phyloP scores from a whole-genome alignment of 30 jellyfish, hydroid and myxozoan genomes.

The Hydractinia symbiolongicarpus region DNA sequence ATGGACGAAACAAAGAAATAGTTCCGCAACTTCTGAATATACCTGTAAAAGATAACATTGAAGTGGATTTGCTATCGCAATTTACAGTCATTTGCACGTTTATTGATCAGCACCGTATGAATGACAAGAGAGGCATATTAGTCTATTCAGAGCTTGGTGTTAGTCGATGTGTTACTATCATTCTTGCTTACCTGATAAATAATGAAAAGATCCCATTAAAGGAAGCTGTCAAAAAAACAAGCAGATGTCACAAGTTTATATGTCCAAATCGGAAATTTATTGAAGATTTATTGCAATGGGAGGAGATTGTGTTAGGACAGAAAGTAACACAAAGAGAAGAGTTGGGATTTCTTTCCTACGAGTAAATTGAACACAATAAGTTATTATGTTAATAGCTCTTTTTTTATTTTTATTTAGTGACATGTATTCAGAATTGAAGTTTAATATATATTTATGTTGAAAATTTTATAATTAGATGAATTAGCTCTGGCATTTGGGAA shows the following conservation, averaged over 20 bases:
- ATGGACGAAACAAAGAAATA: slow-evolving; percentile 16
- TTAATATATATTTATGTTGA: too few relatives aligned
- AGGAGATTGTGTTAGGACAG: slow-evolving; percentile 44
- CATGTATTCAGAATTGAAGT: not conserved
- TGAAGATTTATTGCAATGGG: slow-evolving; percentile 52
- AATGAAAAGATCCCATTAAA: slow-evolving; percentile 28
- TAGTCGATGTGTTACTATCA: slow-evolving; percentile 61
- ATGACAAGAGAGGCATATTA: slow-evolving; percentile 45
- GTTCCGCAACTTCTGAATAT: slow-evolving; percentile 38
- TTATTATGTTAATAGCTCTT: not conserved
- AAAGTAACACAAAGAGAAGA: not conserved
- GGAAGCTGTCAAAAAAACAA: slow-evolving; percentile 45
- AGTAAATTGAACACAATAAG: not conserved
- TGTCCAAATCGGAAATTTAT: slow-evolving; percentile 66
- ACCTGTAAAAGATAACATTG: slow-evolving; percentile 39
- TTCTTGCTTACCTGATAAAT: slow-evolving; percentile 45
- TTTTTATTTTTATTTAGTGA: not conserved
- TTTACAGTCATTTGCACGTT: slow-evolving; percentile 43
- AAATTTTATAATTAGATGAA: too few relatives aligned
- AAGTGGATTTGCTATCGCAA: slow-evolving; percentile 32
- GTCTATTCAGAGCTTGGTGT: slow-evolving; percentile 55
- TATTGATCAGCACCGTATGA: slow-evolving; percentile 41
- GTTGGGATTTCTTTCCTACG: slow-evolving; percentile 12
- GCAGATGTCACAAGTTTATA: slow-evolving; percentile 38
- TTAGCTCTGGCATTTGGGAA: too few relatives aligned